phyloP scores from a whole-genome alignment of 2,113 vertebrate genomes.

The Rafetus swinhoei region DNA sequence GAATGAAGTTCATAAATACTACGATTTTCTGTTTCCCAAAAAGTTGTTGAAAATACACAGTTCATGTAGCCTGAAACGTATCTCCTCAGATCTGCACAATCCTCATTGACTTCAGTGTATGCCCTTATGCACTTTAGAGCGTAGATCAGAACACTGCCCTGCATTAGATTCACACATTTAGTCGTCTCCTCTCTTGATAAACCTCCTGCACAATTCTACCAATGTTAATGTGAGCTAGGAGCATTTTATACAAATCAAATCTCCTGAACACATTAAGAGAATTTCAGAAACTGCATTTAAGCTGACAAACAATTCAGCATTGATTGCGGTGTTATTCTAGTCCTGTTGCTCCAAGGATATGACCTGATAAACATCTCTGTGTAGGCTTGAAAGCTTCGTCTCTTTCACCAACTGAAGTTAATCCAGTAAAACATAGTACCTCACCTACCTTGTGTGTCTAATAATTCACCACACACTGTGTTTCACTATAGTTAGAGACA shows the following conservation, averaged over 20 bases:
- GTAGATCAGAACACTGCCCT: accelerated
- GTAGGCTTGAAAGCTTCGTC: neutral
- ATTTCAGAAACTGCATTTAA: neutral
- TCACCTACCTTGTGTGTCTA: neutral
- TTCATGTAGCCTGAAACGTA: neutral
- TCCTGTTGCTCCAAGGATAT: too few relatives aligned
- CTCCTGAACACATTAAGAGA: neutral
- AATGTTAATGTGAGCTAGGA: neutral
- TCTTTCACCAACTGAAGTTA: neutral
- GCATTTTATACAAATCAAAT: neutral
- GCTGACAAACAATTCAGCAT: neutral
- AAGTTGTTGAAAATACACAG: neutral
- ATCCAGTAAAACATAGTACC: neutral
- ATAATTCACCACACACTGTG: neutral
- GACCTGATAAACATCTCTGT: neutral
- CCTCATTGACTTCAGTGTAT: neutral
- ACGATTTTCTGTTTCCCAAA: neutral
- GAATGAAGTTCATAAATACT: neutral
- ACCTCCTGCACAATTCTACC: neutral
- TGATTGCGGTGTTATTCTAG: neutral
- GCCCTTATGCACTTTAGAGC: neutral
- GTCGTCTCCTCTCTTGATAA: neutral
- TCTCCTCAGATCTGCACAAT: neutral
- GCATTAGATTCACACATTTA: neutral
- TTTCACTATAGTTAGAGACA: neutral